Percentiles rank a stretch among this genome's conserved stretches.
phyloP scores from a whole-genome alignment of 2,888 invertebrate genomes.

The Seladonia tumulorum region DNA sequence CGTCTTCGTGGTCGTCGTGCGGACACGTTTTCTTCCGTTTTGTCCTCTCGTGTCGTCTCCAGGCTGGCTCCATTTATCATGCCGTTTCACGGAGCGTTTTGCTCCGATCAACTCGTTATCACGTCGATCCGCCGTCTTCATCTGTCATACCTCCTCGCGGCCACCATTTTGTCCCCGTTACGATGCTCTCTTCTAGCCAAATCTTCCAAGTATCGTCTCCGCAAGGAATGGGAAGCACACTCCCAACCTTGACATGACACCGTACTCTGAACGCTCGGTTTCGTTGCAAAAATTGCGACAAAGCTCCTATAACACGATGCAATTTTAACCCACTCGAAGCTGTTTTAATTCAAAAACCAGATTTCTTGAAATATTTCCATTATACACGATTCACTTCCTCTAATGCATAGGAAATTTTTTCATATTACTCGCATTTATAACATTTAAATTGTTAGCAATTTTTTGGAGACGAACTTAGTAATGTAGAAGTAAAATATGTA shows the following conservation, averaged over 20 bases:
- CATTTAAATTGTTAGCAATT: no score
- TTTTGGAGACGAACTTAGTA: no score
- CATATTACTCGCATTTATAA: no score
- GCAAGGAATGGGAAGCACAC: not conserved
- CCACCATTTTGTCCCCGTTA: slow-evolving; percentile 24
- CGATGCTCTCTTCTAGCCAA: not conserved
- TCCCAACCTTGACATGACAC: not conserved
- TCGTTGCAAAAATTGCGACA: no score
- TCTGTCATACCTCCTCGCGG: not conserved
- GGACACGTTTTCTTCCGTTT: slow-evolving; percentile 24
- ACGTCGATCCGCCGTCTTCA: not conserved
- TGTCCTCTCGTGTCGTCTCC: not conserved
- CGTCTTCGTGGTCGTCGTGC: slow-evolving; percentile 12
- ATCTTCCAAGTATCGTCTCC: not conserved
- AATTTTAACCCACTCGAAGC: not conserved
- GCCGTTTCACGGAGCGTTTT: not conserved
- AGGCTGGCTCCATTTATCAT: not conserved
- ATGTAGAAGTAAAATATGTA: no score
- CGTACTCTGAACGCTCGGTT: not conserved
- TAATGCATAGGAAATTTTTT: no score
- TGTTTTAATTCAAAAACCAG: no score
- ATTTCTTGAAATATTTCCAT: not conserved
- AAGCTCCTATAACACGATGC: no score
- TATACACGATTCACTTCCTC: no score
- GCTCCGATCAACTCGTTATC: not conserved